Base-by-base conservation (phyloP, 2,888 invertebrate genomes). In the Mimachlamys varia region DNA sequence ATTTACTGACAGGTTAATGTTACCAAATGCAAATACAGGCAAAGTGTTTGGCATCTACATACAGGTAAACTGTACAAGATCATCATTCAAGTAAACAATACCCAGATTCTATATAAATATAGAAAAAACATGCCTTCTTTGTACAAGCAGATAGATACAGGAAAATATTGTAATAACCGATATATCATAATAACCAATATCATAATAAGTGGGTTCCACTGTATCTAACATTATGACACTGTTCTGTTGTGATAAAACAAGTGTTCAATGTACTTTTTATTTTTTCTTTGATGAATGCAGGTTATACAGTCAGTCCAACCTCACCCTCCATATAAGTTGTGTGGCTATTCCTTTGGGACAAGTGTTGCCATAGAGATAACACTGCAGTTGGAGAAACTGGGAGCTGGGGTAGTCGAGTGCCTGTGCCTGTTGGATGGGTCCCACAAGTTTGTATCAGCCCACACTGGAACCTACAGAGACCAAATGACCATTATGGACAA, bases 281-380 rank as follows among this genome's bases (percentile, higher is more conserved):
- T 44, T 44, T 44, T 44, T 44, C 44, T 53, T 50, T 89, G 27
- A 38, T 89, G 2, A n/a, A 94, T 94, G 38, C 94, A 97, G 96
- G 97, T 98, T 96, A 97, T 99, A 95, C 98, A 98, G 96, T 97
- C 97, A 90, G 97, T 98, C 88, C 99, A 99, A 97, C 97, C 98
- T 15, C 97, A 97, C 91, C 98, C 99, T 92, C 99, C 99, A 4
- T 99, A 98, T 97, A 98, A 98, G 89, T 97, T 99, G 93, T 98
- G 98, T 88, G 99, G 99, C 1, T 99, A 99, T 97, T 99, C 99
- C 0, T 99, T 98, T 97, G 99, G 99, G 92, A 98, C 99, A 87
- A 98, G 98, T 94, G 98, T 99, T 58, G 99, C 99, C 33, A 98
- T 99, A 96, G 99, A 99, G 97, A 99, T 99, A 98, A 98, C 98